Conservation (phyloP, 2,797 vertebrate genomes). For the Poeciliopsis turneri region DNA sequence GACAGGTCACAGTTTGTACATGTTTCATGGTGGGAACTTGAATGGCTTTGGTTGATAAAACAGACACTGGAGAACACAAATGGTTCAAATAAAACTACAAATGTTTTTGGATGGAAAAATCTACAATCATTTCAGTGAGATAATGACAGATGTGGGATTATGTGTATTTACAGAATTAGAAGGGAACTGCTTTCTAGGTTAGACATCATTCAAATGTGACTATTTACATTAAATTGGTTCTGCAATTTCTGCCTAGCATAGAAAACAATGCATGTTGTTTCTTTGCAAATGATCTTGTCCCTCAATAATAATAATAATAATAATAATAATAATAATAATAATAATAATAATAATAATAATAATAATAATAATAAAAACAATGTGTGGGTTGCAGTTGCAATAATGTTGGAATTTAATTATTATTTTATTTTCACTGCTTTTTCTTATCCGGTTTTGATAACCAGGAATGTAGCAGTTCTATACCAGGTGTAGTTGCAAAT, state of each 20-base stretch:
- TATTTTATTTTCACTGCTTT: background rate
- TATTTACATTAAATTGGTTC: background rate
- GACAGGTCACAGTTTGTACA: constrained; percentile 63
- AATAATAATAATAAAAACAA: too few species aligned
- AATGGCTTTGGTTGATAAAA: background rate
- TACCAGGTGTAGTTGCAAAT: background rate
- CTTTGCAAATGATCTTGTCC: background rate
- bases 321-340: too few species aligned
- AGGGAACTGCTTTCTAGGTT: background rate
- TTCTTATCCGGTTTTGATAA: background rate
- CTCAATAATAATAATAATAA: too few species aligned
- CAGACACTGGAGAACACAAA: background rate
- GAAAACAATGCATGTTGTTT: background rate
- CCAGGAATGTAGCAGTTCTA: background rate
- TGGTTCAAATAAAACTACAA: background rate
- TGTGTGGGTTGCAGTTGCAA: background rate
- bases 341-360: too few species aligned
- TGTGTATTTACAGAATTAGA: constrained; percentile 7
- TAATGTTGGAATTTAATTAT: background rate
- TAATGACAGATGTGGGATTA: background rate
- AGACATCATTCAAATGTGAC: background rate
- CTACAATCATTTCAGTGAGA: background rate
- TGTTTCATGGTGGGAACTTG: constrained; percentile 55
- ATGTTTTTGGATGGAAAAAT: background rate
- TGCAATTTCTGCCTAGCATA: background rate